Percentiles rank a stretch among this genome's conserved stretches.
phyloP scores from a whole-genome alignment of 1,140 invertebrate species.

The Limonius californicus region DNA sequence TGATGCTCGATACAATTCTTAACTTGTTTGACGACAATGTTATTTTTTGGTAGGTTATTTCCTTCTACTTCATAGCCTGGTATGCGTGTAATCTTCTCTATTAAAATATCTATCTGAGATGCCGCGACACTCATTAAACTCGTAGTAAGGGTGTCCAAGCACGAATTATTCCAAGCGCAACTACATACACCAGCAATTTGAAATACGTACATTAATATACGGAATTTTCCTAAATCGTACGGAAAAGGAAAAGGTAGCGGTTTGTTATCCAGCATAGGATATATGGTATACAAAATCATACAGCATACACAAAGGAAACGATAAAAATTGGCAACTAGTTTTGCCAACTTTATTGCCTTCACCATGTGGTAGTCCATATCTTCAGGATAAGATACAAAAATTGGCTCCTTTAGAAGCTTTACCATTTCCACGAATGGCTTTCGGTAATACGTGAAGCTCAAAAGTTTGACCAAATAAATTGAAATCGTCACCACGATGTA shows the following conservation, averaged over 20 bases:
- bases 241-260: conserved; percentile 19
- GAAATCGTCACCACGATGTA: conserved; percentile 15
- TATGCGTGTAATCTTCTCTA: neutral
- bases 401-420: conserved; percentile 2
- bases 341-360: conserved; percentile 4
- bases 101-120: conserved; percentile 18
- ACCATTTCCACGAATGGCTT: conserved; percentile 1
- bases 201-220: conserved; percentile 14
- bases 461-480: conserved; percentile 8
- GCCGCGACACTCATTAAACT: conserved; percentile 19
- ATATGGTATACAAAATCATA: conserved; percentile 6
- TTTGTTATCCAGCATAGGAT: conserved; percentile 9
- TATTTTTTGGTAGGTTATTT: neutral
- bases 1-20: conserved; percentile 17
- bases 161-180: conserved; percentile 15
- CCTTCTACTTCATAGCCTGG: neutral
- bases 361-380: neutral
- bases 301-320: neutral
- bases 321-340: conserved; percentile 1
- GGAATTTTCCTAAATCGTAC: conserved; percentile 13
- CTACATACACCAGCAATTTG: conserved; percentile 13
- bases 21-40: neutral
- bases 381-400: conserved; percentile 17
- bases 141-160: conserved; percentile 17
- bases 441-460: conserved; percentile 1